Evolutionary conservation across 2,113 vertebrate species (phyloP).

Genomic region (Notothenia coriiceps): DNA sequence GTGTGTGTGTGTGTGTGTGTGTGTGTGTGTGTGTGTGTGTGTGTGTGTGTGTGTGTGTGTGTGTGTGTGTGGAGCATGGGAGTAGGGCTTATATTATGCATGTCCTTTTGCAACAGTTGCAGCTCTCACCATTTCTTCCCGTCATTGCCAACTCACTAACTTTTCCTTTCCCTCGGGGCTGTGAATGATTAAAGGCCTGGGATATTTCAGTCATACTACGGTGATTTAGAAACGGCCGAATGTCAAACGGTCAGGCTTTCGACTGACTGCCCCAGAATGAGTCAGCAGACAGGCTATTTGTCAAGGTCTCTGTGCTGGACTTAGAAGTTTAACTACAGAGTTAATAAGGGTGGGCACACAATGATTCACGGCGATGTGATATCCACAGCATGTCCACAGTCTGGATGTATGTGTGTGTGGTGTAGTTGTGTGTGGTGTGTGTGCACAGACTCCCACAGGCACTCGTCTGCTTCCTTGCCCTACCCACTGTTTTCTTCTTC

Average conservation of each 20-base stretch:
- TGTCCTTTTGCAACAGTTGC: not conserved
- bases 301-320: slow-evolving; percentile 39
- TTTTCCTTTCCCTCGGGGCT: slow-evolving; percentile 13
- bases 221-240: slow-evolving; percentile 42
- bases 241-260: slow-evolving; percentile 35
- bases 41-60: not conserved
- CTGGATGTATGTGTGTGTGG: not conserved
- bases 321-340: slow-evolving; percentile 31
- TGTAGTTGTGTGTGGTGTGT: no score
- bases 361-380: not conserved
- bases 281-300: slow-evolving; percentile 39
- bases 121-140: not conserved
- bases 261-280: slow-evolving; percentile 37
- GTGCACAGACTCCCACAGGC: slow-evolving; percentile 12
- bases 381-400: slow-evolving; percentile 14
- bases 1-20: not conserved
- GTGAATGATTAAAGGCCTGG: slow-evolving; percentile 32
- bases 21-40: not conserved
- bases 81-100: not conserved
- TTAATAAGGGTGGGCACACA: slow-evolving; percentile 28
- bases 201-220: slow-evolving; percentile 44
- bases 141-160: slow-evolving; percentile 1
- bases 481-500: not conserved
- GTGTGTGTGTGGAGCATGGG: not conserved
- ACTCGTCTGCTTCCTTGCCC: not conserved